Evolutionary conservation across 1,140 invertebrate genomes (phyloP).

Genomic region (Pteromalus puparum): DNA sequence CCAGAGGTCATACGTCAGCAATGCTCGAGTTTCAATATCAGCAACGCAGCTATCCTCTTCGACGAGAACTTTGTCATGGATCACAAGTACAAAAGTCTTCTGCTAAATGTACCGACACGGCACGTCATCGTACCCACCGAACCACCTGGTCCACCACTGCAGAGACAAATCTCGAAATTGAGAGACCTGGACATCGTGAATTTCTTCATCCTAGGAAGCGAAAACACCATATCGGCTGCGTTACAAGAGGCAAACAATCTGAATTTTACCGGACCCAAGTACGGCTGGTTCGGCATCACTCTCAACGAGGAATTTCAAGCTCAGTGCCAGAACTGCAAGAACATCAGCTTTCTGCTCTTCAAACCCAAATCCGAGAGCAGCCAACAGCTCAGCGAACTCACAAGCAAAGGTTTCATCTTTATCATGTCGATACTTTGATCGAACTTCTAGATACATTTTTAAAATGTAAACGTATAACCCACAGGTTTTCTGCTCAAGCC

Average conservation of each 20-base stretch:
- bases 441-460: too few relatives aligned
- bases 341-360: conserved; percentile 65
- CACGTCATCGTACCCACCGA: conserved; percentile 86
- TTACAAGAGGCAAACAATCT: conserved; percentile 74
- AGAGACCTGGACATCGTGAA: conserved; percentile 91
- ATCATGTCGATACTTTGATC: too few relatives aligned
- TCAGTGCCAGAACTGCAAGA: conserved; percentile 62
- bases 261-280: conserved; percentile 74
- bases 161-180: conserved; percentile 82
- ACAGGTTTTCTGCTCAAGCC: conserved; percentile 59
- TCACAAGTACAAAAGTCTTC: conserved; percentile 92
- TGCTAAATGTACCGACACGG: conserved; percentile 90
- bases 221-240: conserved; percentile 82
- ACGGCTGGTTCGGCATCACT: conserved; percentile 79
- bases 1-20: conserved; percentile 88
- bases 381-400: conserved; percentile 78
- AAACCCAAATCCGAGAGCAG: conserved; percentile 55
- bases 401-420: conserved; percentile 54
- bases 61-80: conserved; percentile 93
- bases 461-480: too few relatives aligned
- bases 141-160: conserved; percentile 75
- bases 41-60: conserved; percentile 92
- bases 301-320: conserved; percentile 71
- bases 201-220: conserved; percentile 87
- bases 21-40: conserved; percentile 84